Evolutionary conservation across 2,113 vertebrate species (phyloP), one percentile per base, ranked within the genome.

Genomic region (Zosterops pallidus): DNA sequence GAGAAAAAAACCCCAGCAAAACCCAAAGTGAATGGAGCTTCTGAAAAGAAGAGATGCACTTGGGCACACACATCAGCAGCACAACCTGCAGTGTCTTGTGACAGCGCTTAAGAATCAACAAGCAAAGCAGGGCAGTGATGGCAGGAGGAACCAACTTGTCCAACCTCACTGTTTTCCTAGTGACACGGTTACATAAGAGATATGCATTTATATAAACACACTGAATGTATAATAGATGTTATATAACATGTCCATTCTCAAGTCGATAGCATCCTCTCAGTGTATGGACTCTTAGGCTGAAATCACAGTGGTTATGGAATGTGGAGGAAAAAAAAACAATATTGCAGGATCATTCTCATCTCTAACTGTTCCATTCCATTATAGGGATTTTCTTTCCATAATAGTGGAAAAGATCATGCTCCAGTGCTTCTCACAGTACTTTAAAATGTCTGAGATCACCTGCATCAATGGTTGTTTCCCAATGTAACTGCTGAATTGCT

Each of bases 151-250:
- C 76, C 62, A 81, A 57, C 59, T 83, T 24, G 60, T 78, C 53
- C 70, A 89, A 57, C 44, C 53, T 76, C 80, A 46, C 64, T 52
- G 47, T 81, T 93, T 83, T 95, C 47, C 67, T 68, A 62, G 72
- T 77, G 72, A 89, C 90, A 90, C 39, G 56, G 82, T 95, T 96
- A 88, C 64, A 46, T 95, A 90, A 92, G 87, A 92, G 94, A 93
- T 22, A 41, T 33, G 44, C n/a, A 49, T 95, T 95, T 86, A 81
- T 88, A 88, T 83, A 90, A 90, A 93, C 72, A 78, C 39, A 46
- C 31, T 31, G 77, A 86, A 93, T 80, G 55, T 57, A 77, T 86
- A 95, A 91, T 67, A 92, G 55, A 23, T 63, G 70, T 94, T 86
- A 93, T 44, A 81, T 75, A 95, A 96, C 1, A 0, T 24, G 20